These are phyloP conservation scores for Ciona savignyi DNA, from an alignment of 23 tunicate species.

Conservation along the genomic window DNA sequence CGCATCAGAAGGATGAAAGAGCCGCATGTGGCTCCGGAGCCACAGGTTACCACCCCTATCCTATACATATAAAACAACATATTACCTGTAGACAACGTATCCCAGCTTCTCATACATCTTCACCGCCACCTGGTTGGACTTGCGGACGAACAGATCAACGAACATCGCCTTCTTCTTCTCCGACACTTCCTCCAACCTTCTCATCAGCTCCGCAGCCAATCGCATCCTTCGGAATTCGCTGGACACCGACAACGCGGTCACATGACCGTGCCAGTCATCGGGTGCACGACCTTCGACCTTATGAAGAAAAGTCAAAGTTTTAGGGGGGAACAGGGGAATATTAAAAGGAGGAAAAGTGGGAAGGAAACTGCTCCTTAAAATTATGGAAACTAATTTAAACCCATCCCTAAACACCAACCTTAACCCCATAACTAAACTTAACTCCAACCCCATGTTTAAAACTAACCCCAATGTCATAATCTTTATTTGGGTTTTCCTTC, in stretches of 20 bases:
- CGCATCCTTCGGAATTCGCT: slow-evolving; percentile 74
- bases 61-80: slow-evolving; percentile 20
- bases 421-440: too few relatives aligned
- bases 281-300: slow-evolving; percentile 78
- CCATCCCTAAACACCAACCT: too few relatives aligned
- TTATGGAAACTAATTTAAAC: too few relatives aligned
- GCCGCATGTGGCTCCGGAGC: too few relatives aligned
- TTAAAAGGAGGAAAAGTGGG: too few relatives aligned
- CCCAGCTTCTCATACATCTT: slow-evolving; percentile 65
- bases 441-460: too few relatives aligned
- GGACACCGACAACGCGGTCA: slow-evolving; percentile 89
- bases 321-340: background rate
- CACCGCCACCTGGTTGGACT: slow-evolving; percentile 83
- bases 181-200: slow-evolving; percentile 78
- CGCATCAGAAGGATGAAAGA: too few relatives aligned
- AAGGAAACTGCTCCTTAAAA: too few relatives aligned
- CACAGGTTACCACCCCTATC: too few relatives aligned
- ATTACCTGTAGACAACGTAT: slow-evolving; percentile 58
- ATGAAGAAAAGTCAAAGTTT: background rate
- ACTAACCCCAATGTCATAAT: too few relatives aligned
- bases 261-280: slow-evolving; percentile 99
- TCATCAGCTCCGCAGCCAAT: slow-evolving; percentile 86
- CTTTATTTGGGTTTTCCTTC: too few relatives aligned
- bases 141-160: slow-evolving; percentile 88
- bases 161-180: slow-evolving; percentile 87